A percentile compares a stretch with the other conserved stretches of the same genome.
Conservation (phyloP, 2,113 vertebrate genomes). For the Heptranchias perlo region DNA sequence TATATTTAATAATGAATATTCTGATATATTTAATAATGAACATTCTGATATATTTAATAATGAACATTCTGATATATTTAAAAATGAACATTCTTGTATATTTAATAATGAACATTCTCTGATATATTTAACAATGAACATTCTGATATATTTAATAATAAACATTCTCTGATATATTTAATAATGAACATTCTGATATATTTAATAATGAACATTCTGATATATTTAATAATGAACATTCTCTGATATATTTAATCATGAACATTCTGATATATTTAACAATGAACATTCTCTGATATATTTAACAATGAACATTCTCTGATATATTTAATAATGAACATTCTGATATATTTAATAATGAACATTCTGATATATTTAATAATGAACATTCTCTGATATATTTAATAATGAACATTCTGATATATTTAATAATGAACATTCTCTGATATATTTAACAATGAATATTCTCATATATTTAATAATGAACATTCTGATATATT, state of each 20-base stretch:
- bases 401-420: too few species aligned
- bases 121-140: too few species aligned
- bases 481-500: background rate
- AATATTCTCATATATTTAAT: background rate
- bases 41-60: background rate
- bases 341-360: background rate
- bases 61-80: background rate
- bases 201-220: too few species aligned
- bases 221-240: background rate
- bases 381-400: background rate
- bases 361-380: background rate
- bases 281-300: too few species aligned
- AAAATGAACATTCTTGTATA: background rate
- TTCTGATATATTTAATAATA: background rate
- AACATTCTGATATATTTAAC: too few species aligned
- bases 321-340: background rate
- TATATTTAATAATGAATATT: background rate
- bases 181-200: background rate
- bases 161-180: background rate
- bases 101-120: too few species aligned
- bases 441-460: background rate
- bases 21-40: background rate
- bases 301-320: background rate
- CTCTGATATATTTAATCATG: too few species aligned
- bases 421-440: too few species aligned